phyloP scores from a whole-genome alignment of 2,113 vertebrate genomes.

The Anthoscopus minutus region DNA sequence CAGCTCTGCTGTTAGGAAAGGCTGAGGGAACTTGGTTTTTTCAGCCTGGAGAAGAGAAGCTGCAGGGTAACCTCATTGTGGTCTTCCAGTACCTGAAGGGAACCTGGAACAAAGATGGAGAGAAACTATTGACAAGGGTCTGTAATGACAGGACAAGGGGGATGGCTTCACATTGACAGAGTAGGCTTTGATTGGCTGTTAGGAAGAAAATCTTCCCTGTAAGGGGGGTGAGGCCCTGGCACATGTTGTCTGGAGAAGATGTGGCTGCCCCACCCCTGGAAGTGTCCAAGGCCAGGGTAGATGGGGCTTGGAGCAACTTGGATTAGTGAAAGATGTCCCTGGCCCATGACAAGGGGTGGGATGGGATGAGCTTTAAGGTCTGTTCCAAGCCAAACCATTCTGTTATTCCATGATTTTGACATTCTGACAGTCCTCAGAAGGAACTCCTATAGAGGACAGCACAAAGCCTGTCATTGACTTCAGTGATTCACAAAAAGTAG shows the following conservation, averaged over 20 bases:
- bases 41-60: neutral
- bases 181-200: fast-evolving
- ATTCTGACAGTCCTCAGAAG: neutral
- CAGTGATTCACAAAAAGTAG: neutral
- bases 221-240: neutral
- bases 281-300: fast-evolving
- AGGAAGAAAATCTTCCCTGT: neutral
- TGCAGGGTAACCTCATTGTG: fast-evolving
- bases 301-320: neutral
- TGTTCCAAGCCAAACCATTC: neutral
- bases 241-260: neutral
- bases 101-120: neutral
- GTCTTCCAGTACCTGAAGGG: neutral
- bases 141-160: neutral
- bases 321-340: neutral
- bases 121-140: neutral
- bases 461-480: neutral
- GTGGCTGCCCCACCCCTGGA: neutral
- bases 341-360: neutral
- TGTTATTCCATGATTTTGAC: neutral
- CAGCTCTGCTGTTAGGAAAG: neutral
- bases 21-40: neutral
- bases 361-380: neutral
- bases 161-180: neutral
- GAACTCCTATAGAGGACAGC: neutral